Conservation (phyloP, 2,888 invertebrate species). For the Neoascia interrupta region DNA sequence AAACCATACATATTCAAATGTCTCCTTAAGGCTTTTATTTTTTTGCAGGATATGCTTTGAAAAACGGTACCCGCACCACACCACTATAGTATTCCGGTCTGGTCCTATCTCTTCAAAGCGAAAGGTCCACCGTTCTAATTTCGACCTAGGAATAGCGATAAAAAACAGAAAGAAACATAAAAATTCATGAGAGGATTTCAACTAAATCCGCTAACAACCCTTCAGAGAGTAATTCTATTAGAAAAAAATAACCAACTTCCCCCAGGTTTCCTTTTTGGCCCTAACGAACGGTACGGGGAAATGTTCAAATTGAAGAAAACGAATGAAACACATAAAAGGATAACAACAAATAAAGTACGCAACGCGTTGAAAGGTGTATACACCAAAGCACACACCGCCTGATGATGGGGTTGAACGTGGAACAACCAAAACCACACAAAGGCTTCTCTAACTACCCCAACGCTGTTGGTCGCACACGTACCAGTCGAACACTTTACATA, state of each 20-base stretch:
- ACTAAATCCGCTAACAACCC: slow-evolving; percentile 68
- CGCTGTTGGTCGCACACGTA: slow-evolving; percentile 19
- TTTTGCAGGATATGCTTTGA: slow-evolving; percentile 12
- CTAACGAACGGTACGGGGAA: neutral
- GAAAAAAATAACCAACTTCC: slow-evolving; percentile 32
- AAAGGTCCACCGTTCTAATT: slow-evolving; percentile 18
- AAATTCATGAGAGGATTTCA: slow-evolving; percentile 66
- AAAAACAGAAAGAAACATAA: slow-evolving; percentile 51
- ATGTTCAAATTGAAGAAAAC: slow-evolving; percentile 57
- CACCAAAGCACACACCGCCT: neutral
- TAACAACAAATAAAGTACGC: slow-evolving; percentile 11
- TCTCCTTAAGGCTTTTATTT: slow-evolving; percentile 52
- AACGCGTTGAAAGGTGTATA: slow-evolving; percentile 37
- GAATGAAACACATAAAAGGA: slow-evolving; percentile 22
- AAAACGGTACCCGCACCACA: neutral
- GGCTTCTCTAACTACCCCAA: slow-evolving; percentile 22
- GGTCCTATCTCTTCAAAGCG: slow-evolving; percentile 13
- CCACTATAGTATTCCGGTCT: slow-evolving; percentile 25
- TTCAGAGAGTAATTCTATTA: slow-evolving; percentile 66
- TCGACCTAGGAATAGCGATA: slow-evolving; percentile 32
- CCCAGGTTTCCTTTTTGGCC: slow-evolving; percentile 22
- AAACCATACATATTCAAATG: slow-evolving; percentile 38
- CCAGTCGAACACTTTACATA: slow-evolving; percentile 58
- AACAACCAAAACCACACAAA: slow-evolving; percentile 34
- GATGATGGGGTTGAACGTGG: neutral